Evolutionary conservation across 92 coral and sea anemone species (phyloP), one percentile per base, ranked within the genome.

Genomic region (Montipora capitata): DNA sequence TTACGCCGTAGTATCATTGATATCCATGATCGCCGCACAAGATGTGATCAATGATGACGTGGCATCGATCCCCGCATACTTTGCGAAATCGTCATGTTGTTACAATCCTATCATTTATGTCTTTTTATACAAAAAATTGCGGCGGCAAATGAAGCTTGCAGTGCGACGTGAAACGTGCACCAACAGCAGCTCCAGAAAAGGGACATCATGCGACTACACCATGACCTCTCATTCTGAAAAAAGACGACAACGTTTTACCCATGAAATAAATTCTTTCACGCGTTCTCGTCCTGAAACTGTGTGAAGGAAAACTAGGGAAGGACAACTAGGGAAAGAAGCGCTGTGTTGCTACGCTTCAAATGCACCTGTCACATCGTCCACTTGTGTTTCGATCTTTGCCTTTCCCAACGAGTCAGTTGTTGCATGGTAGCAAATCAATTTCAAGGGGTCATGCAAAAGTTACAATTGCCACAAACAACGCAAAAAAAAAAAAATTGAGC

Each of bases 81-180:
- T 84, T 74, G 88, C 88, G 45, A 84, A 84, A 41, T 74, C 82
- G 14, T 84, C 88, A 3, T 44, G 48, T 16, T 84, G 88, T 51
- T 84, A 73, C 54, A 84, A 84, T 59, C 88, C 88, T 48, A 49
- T 84, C 74, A n/a, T 84, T 74, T 84, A 84, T 7, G 81, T 75
- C 15, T 76, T 84, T 17, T 44, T 84, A n/a, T 84, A 73, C 75
- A 84, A 84, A 44, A 84, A 59, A 38, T 45, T 76, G 63, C 88
- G 88, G 8, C 82, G 44, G 64, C 52, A 61, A 18, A 58, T 82
- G 2, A 12, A 10, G 51, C 15, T 49, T 14, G 6, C 52, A 10
- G 66, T 68, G 15, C 40, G 76, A n/a, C 15, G 68, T 15, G 85
- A 81, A 8, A 49, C 35, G 0, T 35, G 18, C 15, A 27, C 35